Conservation (phyloP, 2,113 vertebrate genomes). For the Xenopus tropicalis region DNA sequence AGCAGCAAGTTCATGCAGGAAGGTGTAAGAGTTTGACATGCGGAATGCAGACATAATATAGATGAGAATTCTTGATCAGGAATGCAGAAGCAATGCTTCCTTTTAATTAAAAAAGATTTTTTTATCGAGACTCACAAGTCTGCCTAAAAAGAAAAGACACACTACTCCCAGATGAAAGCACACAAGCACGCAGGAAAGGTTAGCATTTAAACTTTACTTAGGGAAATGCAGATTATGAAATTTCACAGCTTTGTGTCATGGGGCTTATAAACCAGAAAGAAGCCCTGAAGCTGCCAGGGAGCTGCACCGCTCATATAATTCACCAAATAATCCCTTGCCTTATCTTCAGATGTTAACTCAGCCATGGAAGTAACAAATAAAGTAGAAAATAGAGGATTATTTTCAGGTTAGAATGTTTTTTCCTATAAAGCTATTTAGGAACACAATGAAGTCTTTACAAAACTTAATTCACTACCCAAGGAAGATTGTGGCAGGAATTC, state of each 20-base stretch:
- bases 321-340: conserved; percentile 34
- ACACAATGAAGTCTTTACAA: not conserved
- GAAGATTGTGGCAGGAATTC: no score
- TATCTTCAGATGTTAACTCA: conserved; percentile 37
- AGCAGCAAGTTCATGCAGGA: not conserved
- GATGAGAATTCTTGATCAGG: conserved; percentile 33
- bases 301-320: conserved; percentile 20
- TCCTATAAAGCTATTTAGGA: not conserved
- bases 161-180: not conserved
- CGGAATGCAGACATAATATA: conserved; percentile 28
- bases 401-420: conserved; percentile 21
- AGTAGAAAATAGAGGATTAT: conserved; percentile 26
- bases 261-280: conserved; percentile 30
- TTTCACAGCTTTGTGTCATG: conserved; percentile 36
- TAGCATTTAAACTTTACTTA: conserved; percentile 44
- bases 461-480: not conserved
- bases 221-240: conserved; percentile 43
- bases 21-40: not conserved
- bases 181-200: conserved; percentile 29
- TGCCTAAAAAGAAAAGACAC: conserved; percentile 1
- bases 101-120: conserved; percentile 33
- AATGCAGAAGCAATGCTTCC: conserved; percentile 26
- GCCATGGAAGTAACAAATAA: conserved; percentile 16
- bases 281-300: conserved; percentile 7
- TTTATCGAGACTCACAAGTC: conserved; percentile 21